These are phyloP conservation scores for Drosophila lacicola DNA, from an alignment of 2,888 invertebrate genomes.

Conservation along the genomic window DNA sequence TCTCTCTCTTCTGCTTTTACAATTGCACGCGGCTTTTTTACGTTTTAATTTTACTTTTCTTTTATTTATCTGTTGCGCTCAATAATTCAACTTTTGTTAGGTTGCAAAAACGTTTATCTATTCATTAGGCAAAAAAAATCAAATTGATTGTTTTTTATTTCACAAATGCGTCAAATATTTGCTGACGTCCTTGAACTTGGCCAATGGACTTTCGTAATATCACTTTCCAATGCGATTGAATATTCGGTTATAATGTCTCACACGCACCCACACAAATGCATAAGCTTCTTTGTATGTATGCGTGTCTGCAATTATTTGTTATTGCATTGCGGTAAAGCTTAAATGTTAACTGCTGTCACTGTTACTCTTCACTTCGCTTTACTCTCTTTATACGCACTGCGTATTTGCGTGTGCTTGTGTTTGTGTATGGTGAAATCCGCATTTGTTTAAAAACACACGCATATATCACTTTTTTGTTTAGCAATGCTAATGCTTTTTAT, in stretches of 20 bases:
- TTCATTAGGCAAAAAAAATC: conserved; percentile 1
- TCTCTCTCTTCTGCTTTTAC: conserved; percentile 16
- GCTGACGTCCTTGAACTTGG: conserved; percentile 78
- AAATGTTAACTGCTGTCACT: conserved; percentile 30
- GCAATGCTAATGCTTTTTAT: conserved; percentile 50
- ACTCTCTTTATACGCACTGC: conserved; percentile 45
- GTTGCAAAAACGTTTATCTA: conserved; percentile 13
- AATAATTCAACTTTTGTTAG: conserved; percentile 33
- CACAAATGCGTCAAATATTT: conserved; percentile 14
- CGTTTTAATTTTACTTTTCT: conserved; percentile 12
- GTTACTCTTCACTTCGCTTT: conserved; percentile 10
- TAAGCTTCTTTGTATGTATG: not conserved
- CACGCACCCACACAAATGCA: conserved; percentile 3
- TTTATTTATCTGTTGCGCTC: conserved; percentile 9
- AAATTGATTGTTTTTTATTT: conserved; percentile 7
- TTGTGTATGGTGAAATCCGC: conserved; percentile 64
- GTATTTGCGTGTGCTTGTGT: conserved; percentile 14
- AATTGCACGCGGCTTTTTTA: conserved; percentile 40
- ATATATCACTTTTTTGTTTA: conserved; percentile 29
- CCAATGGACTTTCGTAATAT: conserved; percentile 62
- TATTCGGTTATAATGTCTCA: conserved; percentile 12
- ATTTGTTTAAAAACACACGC: conserved; percentile 44
- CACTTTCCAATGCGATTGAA: conserved; percentile 27
- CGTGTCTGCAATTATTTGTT: conserved; percentile 31
- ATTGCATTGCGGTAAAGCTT: conserved; percentile 27